These are phyloP conservation scores for Agriopis aurantiaria DNA, from an alignment of 2,888 invertebrate genomes.

Conservation along the genomic window DNA sequence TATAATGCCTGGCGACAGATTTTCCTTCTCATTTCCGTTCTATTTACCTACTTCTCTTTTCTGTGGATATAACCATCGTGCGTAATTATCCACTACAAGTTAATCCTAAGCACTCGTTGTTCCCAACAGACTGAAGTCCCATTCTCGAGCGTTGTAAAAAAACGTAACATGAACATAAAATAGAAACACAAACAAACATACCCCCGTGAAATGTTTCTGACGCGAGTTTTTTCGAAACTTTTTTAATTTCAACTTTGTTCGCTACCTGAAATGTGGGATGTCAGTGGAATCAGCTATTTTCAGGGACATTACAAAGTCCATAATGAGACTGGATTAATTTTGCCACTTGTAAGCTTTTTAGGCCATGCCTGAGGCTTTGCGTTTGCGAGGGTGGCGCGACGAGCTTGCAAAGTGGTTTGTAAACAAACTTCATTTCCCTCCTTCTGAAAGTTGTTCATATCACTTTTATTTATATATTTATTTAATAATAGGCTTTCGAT, in stretches of 20 bases:
- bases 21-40: too few species aligned
- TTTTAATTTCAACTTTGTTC: conserved; percentile 38
- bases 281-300: conserved; percentile 9
- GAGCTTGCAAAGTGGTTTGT: background rate
- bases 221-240: conserved; percentile 29
- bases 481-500: too few species aligned
- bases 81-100: background rate
- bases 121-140: background rate
- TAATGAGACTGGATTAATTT: conserved; percentile 6
- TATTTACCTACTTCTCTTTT: too few species aligned
- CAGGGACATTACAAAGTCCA: background rate
- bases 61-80: too few species aligned
- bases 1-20: too few species aligned
- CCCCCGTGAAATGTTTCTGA: conserved; percentile 30
- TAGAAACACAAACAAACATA: conserved; percentile 5
- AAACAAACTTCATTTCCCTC: too few species aligned
- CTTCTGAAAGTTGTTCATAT: too few species aligned
- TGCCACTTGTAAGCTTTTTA: background rate
- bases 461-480: too few species aligned
- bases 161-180: conserved; percentile 13
- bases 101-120: background rate
- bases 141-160: background rate
- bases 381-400: background rate
- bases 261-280: conserved; percentile 5
- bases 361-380: background rate